Base-by-base conservation (phyloP, 2,888 invertebrate genomes). In the Rotaria macrura region DNA sequence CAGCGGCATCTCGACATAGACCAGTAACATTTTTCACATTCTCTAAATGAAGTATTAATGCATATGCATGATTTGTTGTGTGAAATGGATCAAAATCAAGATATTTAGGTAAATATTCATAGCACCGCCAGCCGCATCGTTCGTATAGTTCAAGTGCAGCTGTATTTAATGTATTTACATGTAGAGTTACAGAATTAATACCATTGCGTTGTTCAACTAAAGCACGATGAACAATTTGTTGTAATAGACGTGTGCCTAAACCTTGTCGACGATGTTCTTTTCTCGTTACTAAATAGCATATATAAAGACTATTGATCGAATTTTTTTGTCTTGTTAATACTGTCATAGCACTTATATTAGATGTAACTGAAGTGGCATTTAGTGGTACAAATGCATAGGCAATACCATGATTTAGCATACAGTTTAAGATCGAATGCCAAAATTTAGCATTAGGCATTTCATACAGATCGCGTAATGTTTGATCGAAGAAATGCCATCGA, bases 121-220 rank as follows among this genome's bases (percentile, higher is more conserved):
- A 10, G 43, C 79, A 79, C 14, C 79, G 43, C 40, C 40, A 79
- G 9, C 79, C 79, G 43, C 79, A 79, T 79, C 14, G 43, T n/a
- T 43, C 40, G n/a, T 79, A 79, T 3, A 79, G n/a, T 79, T 40
- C 43, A n/a, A 79, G 23, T n/a, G 40, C 79, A 79, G 14, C n/a
- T 7, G 25, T 79, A 79, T 79, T 79, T n/a, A 79, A 23, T 43
- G 79, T 79, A 79, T 79, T 79, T 12, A 79, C 79, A 79, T 79
- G 79, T 25, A 79, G 1, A 17, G n/a, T 43, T n/a, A 79, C 20
- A n/a, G 43, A 25, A 12, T 79, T 25, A 25, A 79, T 14, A 25
- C 43, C 43, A n/a, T 43, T 23, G 12, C 20, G 7, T 79, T 12
- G 43, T 79, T 79, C 79, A n/a, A 7, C 20, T 65, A 65, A 65